A percentile compares a stretch with the other conserved stretches of the same genome.
phyloP scores from a whole-genome alignment of 2,113 vertebrate species.

The Deroptyus accipitrinus region DNA sequence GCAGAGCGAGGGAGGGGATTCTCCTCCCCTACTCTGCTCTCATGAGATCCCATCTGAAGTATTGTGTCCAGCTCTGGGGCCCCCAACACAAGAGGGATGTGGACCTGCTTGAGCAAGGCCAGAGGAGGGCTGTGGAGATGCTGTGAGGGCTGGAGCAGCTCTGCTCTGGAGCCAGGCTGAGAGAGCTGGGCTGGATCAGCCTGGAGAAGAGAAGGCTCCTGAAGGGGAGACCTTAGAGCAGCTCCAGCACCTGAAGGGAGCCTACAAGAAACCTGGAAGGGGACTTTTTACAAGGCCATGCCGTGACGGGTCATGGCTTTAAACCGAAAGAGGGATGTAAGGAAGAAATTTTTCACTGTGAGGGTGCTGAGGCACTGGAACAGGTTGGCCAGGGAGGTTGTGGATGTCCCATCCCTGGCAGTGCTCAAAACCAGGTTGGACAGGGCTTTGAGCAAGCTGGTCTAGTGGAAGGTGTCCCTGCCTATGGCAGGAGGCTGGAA shows the following conservation, averaged over 20 bases:
- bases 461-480: neutral
- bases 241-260: neutral
- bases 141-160: neutral
- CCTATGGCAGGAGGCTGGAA: neutral
- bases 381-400: neutral
- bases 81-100: neutral
- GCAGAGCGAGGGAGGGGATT: neutral
- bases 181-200: neutral
- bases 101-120: neutral
- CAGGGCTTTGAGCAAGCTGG: neutral
- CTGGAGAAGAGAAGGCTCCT: neutral
- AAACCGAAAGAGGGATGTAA: neutral
- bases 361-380: neutral
- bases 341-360: neutral
- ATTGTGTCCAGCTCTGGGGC: neutral
- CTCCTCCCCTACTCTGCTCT: neutral
- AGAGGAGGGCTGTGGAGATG: neutral
- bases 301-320: neutral
- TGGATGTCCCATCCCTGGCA: neutral
- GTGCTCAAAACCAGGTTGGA: neutral
- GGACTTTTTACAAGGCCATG: neutral
- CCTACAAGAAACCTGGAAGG: neutral
- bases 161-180: neutral
- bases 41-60: neutral
- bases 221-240: neutral